Evolutionary conservation across 2,888 invertebrate species (phyloP), one percentile per base, ranked within the genome.

Genomic region (Aromia moschata): DNA sequence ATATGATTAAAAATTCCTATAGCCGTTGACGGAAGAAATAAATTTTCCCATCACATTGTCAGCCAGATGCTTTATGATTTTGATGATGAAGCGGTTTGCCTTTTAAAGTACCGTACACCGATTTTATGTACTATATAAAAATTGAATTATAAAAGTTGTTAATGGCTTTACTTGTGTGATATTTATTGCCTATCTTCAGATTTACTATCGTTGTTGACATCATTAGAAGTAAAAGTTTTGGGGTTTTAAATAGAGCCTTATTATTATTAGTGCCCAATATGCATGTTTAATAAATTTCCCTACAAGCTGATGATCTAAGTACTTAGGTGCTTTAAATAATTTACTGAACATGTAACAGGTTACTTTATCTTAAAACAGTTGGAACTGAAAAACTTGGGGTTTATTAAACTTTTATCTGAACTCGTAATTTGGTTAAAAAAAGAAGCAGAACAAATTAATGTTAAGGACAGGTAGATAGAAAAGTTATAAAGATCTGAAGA

Each of bases 61-160:
- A 36, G 11, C 37, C 37, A 14, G 18, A 37, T 18, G 38, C 49
- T 49, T 49, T 49, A 37, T 18, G 49, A 38, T 18, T 37, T 49
- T 49, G 49, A 49, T 49, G 49, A 49, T 49, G 49, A 38, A 49
- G 37, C 16, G 49, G 20, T 38, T 49, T 30, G 16, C 33, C 38
- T 25, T n/a, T 38, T 12, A 18, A 49, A 38, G 38, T 49, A 49
- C 49, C 49, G 49, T 49, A 49, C 16, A 38, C 37, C 15, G 38
- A 30, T 38, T 38, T 49, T 49, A 37, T 38, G 12, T 38, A n/a
- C n/a, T n/a, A 11, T 38, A 38, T 15, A 38, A 47, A 47, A 38
- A 38, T 40, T 30, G 25, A 38, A 49, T 49, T 49, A 38, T 49
- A 49, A 49, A 47, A 38, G 38, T 25, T 49, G 49, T 49, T 49